Percentiles rank a stretch among this genome's conserved stretches.
Conservation (phyloP, 2,113 vertebrate genomes). For the Hirundichthys speculiger region DNA sequence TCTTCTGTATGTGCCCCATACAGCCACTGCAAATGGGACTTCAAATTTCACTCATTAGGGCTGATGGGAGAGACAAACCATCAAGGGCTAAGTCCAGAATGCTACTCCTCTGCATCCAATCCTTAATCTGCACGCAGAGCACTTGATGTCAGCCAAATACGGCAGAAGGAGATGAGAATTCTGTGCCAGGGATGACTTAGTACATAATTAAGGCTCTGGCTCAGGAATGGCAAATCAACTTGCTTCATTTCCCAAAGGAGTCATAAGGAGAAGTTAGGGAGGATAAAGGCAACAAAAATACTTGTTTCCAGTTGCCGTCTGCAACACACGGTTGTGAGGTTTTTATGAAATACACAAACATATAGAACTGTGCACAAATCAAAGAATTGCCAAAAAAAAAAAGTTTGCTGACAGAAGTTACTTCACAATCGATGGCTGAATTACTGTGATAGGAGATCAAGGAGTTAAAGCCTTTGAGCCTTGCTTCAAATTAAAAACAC, state of each 20-base stretch:
- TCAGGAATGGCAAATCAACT: conserved; percentile 78
- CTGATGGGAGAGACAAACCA: conserved; percentile 65
- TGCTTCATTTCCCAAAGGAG: conserved; percentile 70
- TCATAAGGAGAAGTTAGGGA: conserved; percentile 69
- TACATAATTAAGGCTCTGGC: conserved; percentile 79
- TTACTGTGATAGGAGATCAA: conserved; percentile 36
- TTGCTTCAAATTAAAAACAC: conserved; percentile 61
- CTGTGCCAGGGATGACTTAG: conserved; percentile 82
- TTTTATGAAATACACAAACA: conserved; percentile 27
- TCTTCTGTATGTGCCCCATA: conserved; percentile 44
- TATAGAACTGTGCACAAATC: conserved; percentile 5
- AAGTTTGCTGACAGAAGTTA: conserved; percentile 40
- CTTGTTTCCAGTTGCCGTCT: conserved; percentile 41
- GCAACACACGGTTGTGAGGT: conserved; percentile 2
- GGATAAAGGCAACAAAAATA: conserved; percentile 73
- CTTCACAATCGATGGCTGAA: conserved; percentile 39
- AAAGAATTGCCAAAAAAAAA: conserved; percentile 4
- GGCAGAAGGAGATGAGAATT: conserved; percentile 78
- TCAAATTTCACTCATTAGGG: conserved; percentile 58
- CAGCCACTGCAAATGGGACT: conserved; percentile 53
- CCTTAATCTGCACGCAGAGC: conserved; percentile 66
- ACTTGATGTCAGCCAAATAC: conserved; percentile 72
- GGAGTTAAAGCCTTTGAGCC: conserved; percentile 45
- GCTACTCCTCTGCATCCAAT: conserved; percentile 66
- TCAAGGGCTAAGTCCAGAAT: conserved; percentile 60